Evolutionary conservation across 2,113 vertebrate species (phyloP), one percentile per base, ranked within the genome.

Genomic region (Tychaedon coryphoeus): DNA sequence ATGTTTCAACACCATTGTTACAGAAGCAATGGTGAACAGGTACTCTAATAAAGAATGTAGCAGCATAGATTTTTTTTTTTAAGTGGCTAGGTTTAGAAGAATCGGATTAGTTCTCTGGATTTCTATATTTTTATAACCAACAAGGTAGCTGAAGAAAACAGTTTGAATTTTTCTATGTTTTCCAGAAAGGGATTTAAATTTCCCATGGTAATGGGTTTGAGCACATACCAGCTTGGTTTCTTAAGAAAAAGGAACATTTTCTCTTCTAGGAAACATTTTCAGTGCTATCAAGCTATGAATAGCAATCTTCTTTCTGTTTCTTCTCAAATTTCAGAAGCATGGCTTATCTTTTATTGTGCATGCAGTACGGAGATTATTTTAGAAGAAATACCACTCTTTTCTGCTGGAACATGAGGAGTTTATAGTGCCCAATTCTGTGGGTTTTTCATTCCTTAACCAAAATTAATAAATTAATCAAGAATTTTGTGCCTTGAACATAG

Each of bases 251-350:
- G 66, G 67, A 92, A 88, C 79, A 47, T 74, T 90, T 90, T 66
- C 64, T 94, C 65, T 95, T 88, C 86, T 71, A 90, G 85, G 86
- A 96, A 96, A 70, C n/a, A 22, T 74, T 94, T 94, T 80, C 78
- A 38, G 71, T 81, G 85, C 72, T 51, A 86, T 95, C 90, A 92
- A 79, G 78, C 83, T 88, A 96, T 92, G 92, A 94, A 92, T 86
- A 96, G 92, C 60, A 71, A 75, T 86, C 79, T 92, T 91, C 69
- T 87, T 89, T 79, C 76, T 92, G 47, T 86, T 90, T 48, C 64
- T 86, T 95, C 93, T 94, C 64, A n/a, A 51, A 71, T 92, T 96
- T 71, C 82, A 86, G 86, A 94, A 61, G 60, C 65, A 88, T 45
- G 48, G 78, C 10, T 86, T 88, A 82, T 94, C 67, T 91, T 50